Percentiles rank a stretch among this genome's conserved stretches.
phyloP scores from a whole-genome alignment of 2,113 vertebrate species.

The Epinephelus fuscoguttatus region DNA sequence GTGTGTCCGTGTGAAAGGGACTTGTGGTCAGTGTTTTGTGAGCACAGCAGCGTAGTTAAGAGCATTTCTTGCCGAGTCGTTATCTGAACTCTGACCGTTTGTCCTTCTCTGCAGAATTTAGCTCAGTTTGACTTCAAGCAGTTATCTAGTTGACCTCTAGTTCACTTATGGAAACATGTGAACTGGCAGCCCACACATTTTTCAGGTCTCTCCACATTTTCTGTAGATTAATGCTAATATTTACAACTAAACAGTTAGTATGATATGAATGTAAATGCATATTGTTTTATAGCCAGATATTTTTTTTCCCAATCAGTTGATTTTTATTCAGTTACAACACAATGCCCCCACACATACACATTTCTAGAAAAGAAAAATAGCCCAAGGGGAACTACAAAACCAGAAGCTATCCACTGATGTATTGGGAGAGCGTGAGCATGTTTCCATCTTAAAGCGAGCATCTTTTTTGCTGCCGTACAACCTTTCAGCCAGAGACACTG shows the following conservation, averaged over 20 bases:
- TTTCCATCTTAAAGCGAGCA: no score
- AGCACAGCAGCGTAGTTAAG: background rate
- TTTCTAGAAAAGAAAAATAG: no score
- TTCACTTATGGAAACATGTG: slow-evolving; percentile 5
- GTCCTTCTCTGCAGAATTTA: slow-evolving; percentile 3
- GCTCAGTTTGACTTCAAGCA: slow-evolving; percentile 31
- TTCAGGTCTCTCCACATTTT: background rate
- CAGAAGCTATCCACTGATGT: no score
- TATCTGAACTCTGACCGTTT: background rate
- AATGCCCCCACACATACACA: no score
- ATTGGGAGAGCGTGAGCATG: no score
- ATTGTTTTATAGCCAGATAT: no score
- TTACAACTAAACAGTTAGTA: background rate
- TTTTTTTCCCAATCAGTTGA: no score
- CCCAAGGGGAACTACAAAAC: no score
- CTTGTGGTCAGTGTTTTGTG: background rate
- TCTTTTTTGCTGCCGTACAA: no score
- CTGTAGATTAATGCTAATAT: background rate
- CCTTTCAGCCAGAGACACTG: no score
- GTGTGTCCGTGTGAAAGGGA: background rate
- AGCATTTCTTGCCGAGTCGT: background rate
- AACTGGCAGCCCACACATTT: slow-evolving; percentile 18
- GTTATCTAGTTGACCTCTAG: slow-evolving; percentile 17
- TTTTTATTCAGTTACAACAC: no score
- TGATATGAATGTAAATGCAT: background rate